phyloP scores from a whole-genome alignment of 2,888 invertebrate genomes.

The Coleophora deauratella region DNA sequence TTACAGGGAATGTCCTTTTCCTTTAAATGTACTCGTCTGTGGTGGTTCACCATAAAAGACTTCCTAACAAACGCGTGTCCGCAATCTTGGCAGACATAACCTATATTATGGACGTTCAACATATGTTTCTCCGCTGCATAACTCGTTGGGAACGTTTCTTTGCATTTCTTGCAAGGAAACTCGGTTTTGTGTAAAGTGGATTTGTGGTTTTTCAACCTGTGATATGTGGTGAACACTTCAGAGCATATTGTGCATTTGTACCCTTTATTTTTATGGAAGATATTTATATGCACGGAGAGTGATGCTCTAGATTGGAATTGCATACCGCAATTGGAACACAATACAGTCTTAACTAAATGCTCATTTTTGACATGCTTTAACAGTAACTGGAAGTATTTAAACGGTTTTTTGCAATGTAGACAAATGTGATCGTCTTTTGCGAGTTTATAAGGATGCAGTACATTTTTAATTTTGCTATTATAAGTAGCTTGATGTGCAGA shows the following conservation, averaged over 20 bases:
- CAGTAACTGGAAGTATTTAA: slow-evolving; percentile 15
- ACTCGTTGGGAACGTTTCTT: slow-evolving; percentile 15
- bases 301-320: slow-evolving; percentile 12
- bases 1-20: slow-evolving; percentile 18
- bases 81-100: slow-evolving; percentile 18
- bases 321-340: too few relatives aligned
- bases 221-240: slow-evolving; percentile 4
- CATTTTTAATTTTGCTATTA: slow-evolving; percentile 10
- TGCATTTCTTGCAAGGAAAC: slow-evolving; percentile 13
- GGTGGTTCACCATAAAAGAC: slow-evolving; percentile 18
- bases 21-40: slow-evolving; percentile 16
- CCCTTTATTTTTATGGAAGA: slow-evolving; percentile 2
- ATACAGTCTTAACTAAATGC: too few relatives aligned
- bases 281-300: neutral
- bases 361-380: slow-evolving; percentile 11
- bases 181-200: slow-evolving; percentile 14
- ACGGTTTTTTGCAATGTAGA: slow-evolving; percentile 12
- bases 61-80: slow-evolving; percentile 17
- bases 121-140: slow-evolving; percentile 15
- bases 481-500: slow-evolving; percentile 15
- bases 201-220: slow-evolving; percentile 13
- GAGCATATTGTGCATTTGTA: slow-evolving; percentile 13
- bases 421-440: slow-evolving; percentile 1
- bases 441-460: too few relatives aligned
- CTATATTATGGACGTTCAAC: slow-evolving; percentile 15